A percentile compares a stretch with the other conserved stretches of the same genome.
Conservation (phyloP, 2,888 invertebrate species). For the Blera fallax region DNA sequence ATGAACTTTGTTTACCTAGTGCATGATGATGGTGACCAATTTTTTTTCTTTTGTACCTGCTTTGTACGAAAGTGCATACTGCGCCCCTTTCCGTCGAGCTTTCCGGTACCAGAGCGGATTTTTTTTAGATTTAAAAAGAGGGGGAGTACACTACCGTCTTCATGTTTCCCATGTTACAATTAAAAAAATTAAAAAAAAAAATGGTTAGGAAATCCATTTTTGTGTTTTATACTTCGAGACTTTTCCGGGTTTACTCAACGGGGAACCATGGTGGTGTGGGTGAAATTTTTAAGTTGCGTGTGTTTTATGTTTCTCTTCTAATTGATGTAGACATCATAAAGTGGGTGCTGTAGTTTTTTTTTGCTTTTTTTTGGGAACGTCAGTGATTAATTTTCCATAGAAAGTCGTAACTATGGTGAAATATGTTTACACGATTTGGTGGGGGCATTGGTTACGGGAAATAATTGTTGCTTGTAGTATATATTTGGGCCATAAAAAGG, state of each 20-base stretch:
- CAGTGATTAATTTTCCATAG: constrained; percentile 3
- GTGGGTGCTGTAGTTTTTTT: background rate
- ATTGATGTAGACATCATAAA: constrained; percentile 19
- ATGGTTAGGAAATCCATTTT: background rate
- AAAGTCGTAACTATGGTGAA: background rate
- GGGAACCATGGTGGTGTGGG: background rate
- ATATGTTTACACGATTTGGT: background rate
- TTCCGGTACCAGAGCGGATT: background rate
- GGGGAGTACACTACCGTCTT: background rate
- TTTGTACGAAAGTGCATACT: background rate
- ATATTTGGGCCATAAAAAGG: no score
- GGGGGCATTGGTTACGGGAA: background rate
- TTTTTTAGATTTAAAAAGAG: background rate
- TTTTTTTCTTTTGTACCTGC: background rate
- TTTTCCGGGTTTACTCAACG: constrained; percentile 17
- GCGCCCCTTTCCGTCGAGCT: background rate
- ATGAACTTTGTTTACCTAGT: background rate
- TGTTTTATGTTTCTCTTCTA: constrained; percentile 1
- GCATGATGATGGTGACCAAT: background rate
- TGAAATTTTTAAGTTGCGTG: background rate
- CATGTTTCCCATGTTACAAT: background rate
- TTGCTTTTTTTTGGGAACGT: background rate
- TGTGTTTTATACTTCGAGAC: background rate
- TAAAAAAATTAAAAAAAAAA: no score
- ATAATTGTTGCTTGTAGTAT: background rate